These are phyloP conservation scores for Pyrochroa serraticornis DNA, from an alignment of 2,888 invertebrate species.

Conservation along the genomic window DNA sequence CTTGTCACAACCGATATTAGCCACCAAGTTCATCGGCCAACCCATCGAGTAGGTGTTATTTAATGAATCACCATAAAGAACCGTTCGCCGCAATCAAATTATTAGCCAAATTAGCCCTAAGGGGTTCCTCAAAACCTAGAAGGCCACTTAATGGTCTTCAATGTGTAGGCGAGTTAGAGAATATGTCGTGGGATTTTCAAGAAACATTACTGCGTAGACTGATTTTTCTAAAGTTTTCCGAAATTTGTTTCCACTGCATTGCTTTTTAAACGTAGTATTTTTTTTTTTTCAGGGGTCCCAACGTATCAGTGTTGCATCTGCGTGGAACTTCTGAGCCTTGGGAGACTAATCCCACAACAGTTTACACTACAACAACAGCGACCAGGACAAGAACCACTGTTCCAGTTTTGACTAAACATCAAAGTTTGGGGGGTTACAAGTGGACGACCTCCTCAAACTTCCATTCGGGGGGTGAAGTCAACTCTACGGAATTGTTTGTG, in stretches of 20 bases:
- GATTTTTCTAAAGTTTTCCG: not conserved
- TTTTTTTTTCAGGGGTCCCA: constrained; percentile 60
- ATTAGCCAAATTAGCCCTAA: no score
- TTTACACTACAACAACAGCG: constrained; percentile 49
- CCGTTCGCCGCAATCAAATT: no score
- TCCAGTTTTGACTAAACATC: constrained; percentile 50
- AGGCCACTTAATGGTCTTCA: not conserved
- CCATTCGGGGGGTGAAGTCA: constrained; percentile 55
- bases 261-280: no score
- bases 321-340: constrained; percentile 63
- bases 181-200: no score
- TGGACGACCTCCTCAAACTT: constrained; percentile 47
- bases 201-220: not conserved
- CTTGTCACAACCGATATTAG: not conserved
- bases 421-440: constrained; percentile 48
- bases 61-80: not conserved
- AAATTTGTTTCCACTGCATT: no score
- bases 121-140: no score
- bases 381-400: constrained; percentile 41
- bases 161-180: not conserved
- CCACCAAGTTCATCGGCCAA: constrained; percentile 25
- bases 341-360: constrained; percentile 57
- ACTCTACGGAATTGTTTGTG: constrained; percentile 58
- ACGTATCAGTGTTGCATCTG: constrained; percentile 64
- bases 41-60: not conserved